Conservation (phyloP, 1,140 invertebrate species). For the Mizuhopecten yessoensis region DNA sequence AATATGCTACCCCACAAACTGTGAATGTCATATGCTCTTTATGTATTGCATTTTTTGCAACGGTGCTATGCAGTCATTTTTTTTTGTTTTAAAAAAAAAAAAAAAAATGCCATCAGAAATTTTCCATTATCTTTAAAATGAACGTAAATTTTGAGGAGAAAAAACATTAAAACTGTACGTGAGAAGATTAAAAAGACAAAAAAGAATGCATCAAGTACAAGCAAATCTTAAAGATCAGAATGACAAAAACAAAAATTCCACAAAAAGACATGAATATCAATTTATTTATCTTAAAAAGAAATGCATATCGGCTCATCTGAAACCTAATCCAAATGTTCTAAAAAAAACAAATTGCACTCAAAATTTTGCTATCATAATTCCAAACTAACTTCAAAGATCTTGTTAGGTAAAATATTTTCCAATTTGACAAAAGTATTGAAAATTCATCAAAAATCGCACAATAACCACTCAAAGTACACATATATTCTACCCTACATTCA, state of each 20-base stretch:
- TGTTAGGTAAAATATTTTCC: too few relatives aligned
- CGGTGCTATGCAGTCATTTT: neutral
- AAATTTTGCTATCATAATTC: neutral
- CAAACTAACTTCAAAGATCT: neutral
- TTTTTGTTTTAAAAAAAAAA: too few relatives aligned
- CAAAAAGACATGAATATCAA: too few relatives aligned
- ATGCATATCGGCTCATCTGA: too few relatives aligned
- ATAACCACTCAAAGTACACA: neutral
- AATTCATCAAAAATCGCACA: neutral
- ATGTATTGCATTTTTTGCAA: neutral
- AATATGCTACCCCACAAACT: constrained; percentile 6
- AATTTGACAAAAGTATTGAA: neutral
- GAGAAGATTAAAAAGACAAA: too few relatives aligned
- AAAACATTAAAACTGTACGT: too few relatives aligned
- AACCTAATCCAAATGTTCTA: neutral
- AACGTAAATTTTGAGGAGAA: too few relatives aligned
- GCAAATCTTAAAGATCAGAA: too few relatives aligned
- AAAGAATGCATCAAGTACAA: too few relatives aligned
- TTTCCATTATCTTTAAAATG: neutral
- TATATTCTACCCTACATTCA: neutral
- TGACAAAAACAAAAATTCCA: too few relatives aligned
- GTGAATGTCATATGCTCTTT: neutral
- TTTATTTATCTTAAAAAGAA: too few relatives aligned
- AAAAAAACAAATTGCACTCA: neutral
- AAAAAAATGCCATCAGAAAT: too few relatives aligned